Percentiles rank a stretch among this genome's conserved stretches.
Conservation (phyloP, 2,797 vertebrate genomes). For the Artibeus lituratus region DNA sequence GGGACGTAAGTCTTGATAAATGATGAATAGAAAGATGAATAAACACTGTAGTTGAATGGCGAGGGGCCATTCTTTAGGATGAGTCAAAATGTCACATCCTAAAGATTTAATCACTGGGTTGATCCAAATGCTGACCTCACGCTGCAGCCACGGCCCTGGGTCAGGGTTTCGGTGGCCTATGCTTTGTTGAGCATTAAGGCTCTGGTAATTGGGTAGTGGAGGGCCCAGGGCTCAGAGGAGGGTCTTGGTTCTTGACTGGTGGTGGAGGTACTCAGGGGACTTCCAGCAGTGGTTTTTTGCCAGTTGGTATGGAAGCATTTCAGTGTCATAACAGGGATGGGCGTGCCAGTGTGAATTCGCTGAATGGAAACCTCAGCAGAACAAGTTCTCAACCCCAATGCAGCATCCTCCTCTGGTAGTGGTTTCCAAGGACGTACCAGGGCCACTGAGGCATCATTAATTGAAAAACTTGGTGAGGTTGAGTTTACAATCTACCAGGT, state of each 20-base stretch:
- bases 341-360: neutral
- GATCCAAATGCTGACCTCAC: neutral
- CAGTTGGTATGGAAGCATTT: neutral
- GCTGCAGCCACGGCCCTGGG: neutral
- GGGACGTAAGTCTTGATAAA: too few species aligned
- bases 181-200: neutral
- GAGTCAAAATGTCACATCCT: neutral
- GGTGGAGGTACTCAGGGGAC: too few species aligned
- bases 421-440: neutral
- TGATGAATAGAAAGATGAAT: neutral
- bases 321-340: neutral
- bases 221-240: neutral
- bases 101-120: neutral
- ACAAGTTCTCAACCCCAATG: neutral
- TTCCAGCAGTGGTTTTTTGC: neutral
- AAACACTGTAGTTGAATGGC: neutral
- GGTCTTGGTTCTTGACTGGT: neutral
- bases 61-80: neutral
- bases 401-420: neutral
- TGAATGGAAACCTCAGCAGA: neutral
- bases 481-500: neutral
- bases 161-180: neutral
- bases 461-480: neutral
- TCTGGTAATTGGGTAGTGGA: neutral
- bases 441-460: neutral